Percentiles rank a stretch among this genome's conserved stretches.
phyloP scores from a whole-genome alignment of 1,140 invertebrate genomes.

The Argopecten irradians region DNA sequence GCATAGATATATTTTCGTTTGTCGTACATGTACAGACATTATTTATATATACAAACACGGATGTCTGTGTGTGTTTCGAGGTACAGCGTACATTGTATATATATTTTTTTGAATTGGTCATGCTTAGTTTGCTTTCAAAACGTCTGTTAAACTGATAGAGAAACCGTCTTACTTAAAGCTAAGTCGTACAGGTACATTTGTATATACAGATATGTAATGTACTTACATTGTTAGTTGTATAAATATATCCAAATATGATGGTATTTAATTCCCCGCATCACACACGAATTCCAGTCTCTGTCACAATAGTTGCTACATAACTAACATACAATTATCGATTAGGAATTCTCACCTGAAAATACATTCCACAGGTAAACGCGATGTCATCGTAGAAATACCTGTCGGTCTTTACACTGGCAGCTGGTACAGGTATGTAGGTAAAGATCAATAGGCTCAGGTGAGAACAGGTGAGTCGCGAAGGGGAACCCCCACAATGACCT shows the following conservation, averaged over 20 bases:
- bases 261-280: neutral
- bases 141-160: neutral
- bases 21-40: too few species aligned
- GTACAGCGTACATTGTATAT: too few species aligned
- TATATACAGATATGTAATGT: neutral
- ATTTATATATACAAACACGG: too few species aligned
- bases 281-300: neutral
- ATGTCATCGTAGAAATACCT: neutral
- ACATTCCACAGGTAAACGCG: neutral
- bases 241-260: neutral
- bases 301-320: neutral
- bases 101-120: neutral
- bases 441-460: neutral
- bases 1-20: too few species aligned
- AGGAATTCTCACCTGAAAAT: constrained; percentile 2
- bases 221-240: neutral
- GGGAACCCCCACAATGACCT: neutral
- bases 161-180: neutral
- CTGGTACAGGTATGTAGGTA: constrained; percentile 13
- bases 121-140: neutral
- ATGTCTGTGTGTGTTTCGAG: too few species aligned
- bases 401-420: neutral
- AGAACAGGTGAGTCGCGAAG: neutral
- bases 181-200: too few species aligned
- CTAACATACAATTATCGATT: neutral